A percentile compares a stretch with the other conserved stretches of the same genome.
Conservation (phyloP, 2,888 invertebrate species). For the Tetramorium bicarinatum region DNA sequence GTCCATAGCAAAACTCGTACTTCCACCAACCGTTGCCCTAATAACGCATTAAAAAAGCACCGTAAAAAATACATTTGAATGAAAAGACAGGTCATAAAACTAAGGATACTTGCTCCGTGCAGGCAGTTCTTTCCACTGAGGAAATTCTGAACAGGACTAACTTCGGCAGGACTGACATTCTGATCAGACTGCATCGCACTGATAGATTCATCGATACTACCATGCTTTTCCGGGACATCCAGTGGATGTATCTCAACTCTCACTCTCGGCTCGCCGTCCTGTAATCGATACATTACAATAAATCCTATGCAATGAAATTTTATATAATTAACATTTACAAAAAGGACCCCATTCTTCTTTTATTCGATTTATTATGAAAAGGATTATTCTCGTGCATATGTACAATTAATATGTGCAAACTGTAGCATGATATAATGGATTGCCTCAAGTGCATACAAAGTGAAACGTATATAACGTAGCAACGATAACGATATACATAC, state of each 20-base stretch:
- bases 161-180: conserved; percentile 87
- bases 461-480: not conserved
- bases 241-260: conserved; percentile 91
- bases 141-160: conserved; percentile 92
- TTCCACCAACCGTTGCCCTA: conserved; percentile 99
- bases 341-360: not conserved
- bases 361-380: conserved; percentile 10
- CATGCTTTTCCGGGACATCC: conserved; percentile 86
- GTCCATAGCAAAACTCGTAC: conserved; percentile 98
- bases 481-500: not conserved
- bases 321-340: not conserved
- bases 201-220: conserved; percentile 75
- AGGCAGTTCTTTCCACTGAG: conserved; percentile 95
- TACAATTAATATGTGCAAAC: conserved; percentile 11
- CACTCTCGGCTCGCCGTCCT: conserved; percentile 90
- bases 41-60: not conserved
- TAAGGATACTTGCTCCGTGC: conserved; percentile 90
- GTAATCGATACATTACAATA: conserved; percentile 74
- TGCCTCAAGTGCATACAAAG: not conserved
- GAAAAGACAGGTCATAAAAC: not conserved
- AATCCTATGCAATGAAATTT: not conserved
- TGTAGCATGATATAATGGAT: conserved; percentile 5
- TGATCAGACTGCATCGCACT: conserved; percentile 74
- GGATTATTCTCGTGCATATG: conserved; percentile 8
- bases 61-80: not conserved